Conservation (phyloP, 2,888 invertebrate genomes). For the Neoitamus cyanurus region DNA sequence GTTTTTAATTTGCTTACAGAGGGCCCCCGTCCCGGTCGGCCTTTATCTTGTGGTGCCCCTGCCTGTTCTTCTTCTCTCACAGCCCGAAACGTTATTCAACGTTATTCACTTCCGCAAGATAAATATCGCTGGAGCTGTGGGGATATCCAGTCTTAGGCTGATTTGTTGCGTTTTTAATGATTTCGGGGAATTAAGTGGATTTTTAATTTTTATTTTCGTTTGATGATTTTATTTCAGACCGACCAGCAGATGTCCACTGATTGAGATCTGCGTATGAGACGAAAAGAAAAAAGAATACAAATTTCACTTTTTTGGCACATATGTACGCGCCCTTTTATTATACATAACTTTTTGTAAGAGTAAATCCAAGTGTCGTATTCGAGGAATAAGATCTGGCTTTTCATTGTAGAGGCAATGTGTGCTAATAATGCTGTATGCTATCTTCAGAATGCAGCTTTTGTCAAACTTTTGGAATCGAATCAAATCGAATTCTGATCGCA, state of each 20-base stretch:
- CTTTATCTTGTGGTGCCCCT: not conserved
- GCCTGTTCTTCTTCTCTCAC: not conserved
- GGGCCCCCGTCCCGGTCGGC: too few relatives aligned
- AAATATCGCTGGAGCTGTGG: not conserved
- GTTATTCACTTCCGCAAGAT: conserved; percentile 3
- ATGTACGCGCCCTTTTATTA: too few relatives aligned
- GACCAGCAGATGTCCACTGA: not conserved
- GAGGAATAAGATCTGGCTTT: too few relatives aligned
- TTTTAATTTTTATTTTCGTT: not conserved
- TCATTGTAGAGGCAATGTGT: too few relatives aligned
- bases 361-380: too few relatives aligned
- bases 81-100: too few relatives aligned
- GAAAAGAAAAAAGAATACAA: too few relatives aligned
- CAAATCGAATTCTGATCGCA: too few relatives aligned
- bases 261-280: not conserved
- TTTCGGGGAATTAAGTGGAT: not conserved
- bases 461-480: not conserved
- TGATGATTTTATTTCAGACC: not conserved
- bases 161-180: conserved; percentile 18
- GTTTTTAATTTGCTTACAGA: not conserved
- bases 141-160: not conserved
- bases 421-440: too few relatives aligned
- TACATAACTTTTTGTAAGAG: too few relatives aligned
- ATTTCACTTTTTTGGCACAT: too few relatives aligned
- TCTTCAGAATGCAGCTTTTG: not conserved